Base-by-base conservation (phyloP, 1,140 invertebrate genomes). In the Nasonia giraulti region DNA sequence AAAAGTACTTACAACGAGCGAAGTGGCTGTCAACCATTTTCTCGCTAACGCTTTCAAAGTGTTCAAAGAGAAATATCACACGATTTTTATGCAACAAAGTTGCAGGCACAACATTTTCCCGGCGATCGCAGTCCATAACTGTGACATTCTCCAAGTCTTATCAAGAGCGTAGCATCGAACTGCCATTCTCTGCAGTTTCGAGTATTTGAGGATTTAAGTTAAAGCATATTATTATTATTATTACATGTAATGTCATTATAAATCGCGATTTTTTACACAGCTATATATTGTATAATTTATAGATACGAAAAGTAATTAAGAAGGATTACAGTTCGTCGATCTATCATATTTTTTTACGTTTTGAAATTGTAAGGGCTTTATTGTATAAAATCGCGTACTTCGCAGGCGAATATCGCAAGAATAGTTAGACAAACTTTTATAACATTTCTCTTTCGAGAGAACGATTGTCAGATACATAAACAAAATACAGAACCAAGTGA, bases 341-440 rank as follows among this genome's bases (percentile, higher is more conserved):
- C 69, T 5, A 73, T 71, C 27, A 79, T 84, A 79, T 78, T 77
- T 84, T 76, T 84, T 84, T 79, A 84, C 44, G 47, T 79, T 79
- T 79, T 84, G 23, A 80, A 84, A 84, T 80, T 75, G 66, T 75
- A 80, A 78, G 73, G 81, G 83, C 83, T 85, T 85, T 81, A 80
- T 85, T 85, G 68, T 80, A 76, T 85, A 44, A 82, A 85, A 82
- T 40, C 44, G 75, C 66, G 84, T 73, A 85, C 47, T 86, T 86
- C 85, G 85, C 81, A 86, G 85, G 85, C 85, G 85, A 86, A 86
- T 86, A 83, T 68, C 80, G 85, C 76, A 80, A 81, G 33, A 33
- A 80, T 84, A 84, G 80, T 84, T 14, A 78, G 80, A 80, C n/a
- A n/a, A n/a, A n/a, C 73, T 40, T 20, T 75, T 40, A 12, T 20